Conservation (phyloP, 2,113 vertebrate genomes). For the Apaloderma vittatum region DNA sequence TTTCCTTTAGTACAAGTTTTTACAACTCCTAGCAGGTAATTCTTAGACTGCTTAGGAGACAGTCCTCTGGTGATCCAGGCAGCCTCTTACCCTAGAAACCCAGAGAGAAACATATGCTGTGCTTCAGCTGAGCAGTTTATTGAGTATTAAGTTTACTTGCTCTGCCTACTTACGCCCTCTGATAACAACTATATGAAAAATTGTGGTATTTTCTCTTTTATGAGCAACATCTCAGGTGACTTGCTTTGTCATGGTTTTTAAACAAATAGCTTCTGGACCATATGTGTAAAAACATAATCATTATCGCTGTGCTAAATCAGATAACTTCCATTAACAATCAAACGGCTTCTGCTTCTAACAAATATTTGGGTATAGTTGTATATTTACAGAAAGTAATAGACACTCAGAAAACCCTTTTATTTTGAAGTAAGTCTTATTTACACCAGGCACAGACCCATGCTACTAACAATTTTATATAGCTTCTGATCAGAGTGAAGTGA, state of each 20-base stretch:
- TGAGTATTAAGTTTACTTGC: neutral
- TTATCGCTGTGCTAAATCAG: neutral
- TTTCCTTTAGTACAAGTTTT: neutral
- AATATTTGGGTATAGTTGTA: neutral
- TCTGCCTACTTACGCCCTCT: neutral
- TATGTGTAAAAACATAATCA: rapidly evolving
- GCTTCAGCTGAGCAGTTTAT: neutral
- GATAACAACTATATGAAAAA: neutral
- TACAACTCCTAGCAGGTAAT: neutral
- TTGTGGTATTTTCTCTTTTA: neutral
- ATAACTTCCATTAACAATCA: neutral
- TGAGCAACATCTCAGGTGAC: neutral
- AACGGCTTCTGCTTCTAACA: neutral
- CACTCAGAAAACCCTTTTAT: neutral
- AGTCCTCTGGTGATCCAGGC: neutral
- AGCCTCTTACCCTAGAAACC: constrained; percentile 28
- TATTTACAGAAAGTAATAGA: neutral
- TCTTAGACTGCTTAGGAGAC: neutral
- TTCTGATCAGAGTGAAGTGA: neutral
- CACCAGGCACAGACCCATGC: neutral
- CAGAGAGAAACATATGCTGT: neutral
- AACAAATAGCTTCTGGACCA: neutral
- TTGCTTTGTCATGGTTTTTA: neutral
- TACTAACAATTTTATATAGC: neutral
- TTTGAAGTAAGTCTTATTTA: neutral